Evolutionary conservation across 2,888 invertebrate species (phyloP).

Genomic region (Cosmopolites sordidus): DNA sequence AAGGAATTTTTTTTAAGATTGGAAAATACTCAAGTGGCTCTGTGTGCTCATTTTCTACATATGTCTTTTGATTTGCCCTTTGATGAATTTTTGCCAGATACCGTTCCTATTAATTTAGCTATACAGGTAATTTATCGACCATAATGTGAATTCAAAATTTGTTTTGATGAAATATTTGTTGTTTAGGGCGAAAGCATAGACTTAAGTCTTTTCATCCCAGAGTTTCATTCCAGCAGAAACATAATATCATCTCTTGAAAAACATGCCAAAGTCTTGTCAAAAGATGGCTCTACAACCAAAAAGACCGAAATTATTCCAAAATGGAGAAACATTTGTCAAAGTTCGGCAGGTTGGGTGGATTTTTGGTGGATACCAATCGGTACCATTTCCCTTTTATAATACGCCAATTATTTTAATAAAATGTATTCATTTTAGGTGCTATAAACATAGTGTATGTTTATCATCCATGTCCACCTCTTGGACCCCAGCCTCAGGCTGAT

Average conservation of each 20-base stretch:
- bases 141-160: neutral
- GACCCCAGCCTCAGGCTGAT: conserved; percentile 84
- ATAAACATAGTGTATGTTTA: conserved; percentile 87
- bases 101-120: conserved; percentile 85
- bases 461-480: conserved; percentile 86
- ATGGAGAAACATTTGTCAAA: conserved; percentile 79
- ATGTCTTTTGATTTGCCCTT: conserved; percentile 92
- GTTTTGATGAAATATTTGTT: conserved; percentile 24
- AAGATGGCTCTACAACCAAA: conserved; percentile 61
- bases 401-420: no score
- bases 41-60: conserved; percentile 91
- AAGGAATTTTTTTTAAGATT: no score
- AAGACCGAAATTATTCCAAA: conserved; percentile 56
- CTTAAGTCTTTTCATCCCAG: conserved; percentile 84
- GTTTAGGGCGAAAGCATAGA: conserved; percentile 83
- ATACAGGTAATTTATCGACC: conserved; percentile 59
- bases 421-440: conserved; percentile 61
- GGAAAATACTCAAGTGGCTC: conserved; percentile 61
- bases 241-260: conserved; percentile 80
- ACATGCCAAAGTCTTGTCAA: conserved; percentile 79
- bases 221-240: conserved; percentile 82
- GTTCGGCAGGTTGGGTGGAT: conserved; percentile 80
- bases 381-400: no score
- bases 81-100: conserved; percentile 87
- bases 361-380: conserved; percentile 93